These are phyloP conservation scores for Scatophagus argus DNA, from an alignment of 2,113 vertebrate species.

Conservation along the genomic window DNA sequence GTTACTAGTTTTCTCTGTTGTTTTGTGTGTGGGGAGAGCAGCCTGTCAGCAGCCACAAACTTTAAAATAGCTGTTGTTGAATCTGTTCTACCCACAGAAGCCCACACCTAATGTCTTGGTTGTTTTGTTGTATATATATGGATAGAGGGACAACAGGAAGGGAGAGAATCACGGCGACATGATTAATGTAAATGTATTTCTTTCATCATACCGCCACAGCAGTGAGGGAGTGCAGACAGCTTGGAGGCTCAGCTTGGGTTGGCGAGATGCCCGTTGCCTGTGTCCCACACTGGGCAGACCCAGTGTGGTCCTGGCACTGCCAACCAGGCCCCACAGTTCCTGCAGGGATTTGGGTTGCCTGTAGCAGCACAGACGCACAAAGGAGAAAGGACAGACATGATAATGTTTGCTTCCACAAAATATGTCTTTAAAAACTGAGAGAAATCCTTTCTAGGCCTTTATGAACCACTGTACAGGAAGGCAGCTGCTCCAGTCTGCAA, in stretches of 20 bases:
- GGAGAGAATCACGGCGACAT: conserved; percentile 19
- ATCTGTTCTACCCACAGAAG: conserved; percentile 7
- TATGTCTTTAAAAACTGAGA: conserved; percentile 2
- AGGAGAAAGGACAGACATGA: conserved; percentile 4
- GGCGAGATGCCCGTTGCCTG: conserved; percentile 20
- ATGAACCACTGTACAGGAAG: background rate
- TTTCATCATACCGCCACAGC: conserved; percentile 39
- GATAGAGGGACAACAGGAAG: conserved; percentile 21
- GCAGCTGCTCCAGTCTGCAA: background rate
- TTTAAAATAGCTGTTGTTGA: conserved; percentile 9
- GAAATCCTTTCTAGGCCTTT: background rate
- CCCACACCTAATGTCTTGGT: background rate
- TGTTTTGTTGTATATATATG: conserved; percentile 1
- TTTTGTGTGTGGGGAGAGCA: background rate
- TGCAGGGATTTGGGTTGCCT: conserved; percentile 41
- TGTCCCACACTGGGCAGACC: conserved; percentile 24
- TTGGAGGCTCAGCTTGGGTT: conserved; percentile 31
- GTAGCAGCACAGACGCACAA: background rate
- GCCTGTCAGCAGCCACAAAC: background rate
- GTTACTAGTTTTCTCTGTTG: background rate
- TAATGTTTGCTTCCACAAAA: conserved; percentile 3
- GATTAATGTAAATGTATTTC: conserved; percentile 61
- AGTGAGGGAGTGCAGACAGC: conserved; percentile 34
- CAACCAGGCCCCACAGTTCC: conserved; percentile 16
- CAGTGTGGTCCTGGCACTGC: conserved; percentile 13